Evolutionary conservation across 2,888 invertebrate genomes (phyloP).

Genomic region (Acanthococcus lagerstroemiae): DNA sequence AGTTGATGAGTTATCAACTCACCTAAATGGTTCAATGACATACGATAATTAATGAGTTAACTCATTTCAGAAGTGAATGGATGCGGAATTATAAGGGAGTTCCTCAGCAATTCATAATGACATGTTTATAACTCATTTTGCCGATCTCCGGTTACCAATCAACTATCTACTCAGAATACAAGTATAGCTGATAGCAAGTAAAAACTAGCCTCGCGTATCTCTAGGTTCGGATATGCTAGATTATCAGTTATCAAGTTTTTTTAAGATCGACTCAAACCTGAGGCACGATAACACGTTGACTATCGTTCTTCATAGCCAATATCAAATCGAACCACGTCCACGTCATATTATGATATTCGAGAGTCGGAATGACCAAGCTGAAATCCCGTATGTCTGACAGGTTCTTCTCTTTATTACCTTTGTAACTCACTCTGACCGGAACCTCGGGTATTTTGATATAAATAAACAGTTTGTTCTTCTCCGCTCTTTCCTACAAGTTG

Average conservation of each 20-base stretch:
- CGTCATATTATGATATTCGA: constrained; percentile 97
- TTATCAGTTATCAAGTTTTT: background rate
- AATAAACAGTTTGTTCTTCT: constrained; percentile 95
- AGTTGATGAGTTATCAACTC: no score
- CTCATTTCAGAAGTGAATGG: no score
- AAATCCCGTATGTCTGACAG: constrained; percentile 91
- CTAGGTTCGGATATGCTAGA: background rate
- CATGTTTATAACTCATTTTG: no score
- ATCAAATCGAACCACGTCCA: constrained; percentile 99
- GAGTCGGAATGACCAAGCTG: constrained; percentile 83
- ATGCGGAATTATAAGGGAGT: no score
- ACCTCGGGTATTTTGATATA: constrained; percentile 99
- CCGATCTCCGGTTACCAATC: no score
- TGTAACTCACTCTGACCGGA: constrained; percentile 83
- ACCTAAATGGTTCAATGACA: no score
- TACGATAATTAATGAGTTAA: no score
- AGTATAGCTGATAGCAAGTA: no score
- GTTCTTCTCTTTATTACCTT: constrained; percentile 98
- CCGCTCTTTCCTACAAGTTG: constrained; percentile 54
- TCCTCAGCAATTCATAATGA: no score
- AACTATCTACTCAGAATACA: no score
- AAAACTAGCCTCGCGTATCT: no score
- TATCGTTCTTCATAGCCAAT: constrained; percentile 89
- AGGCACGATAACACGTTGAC: constrained; percentile 71
- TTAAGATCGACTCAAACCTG: constrained; percentile 48